A percentile compares a stretch with the other conserved stretches of the same genome.
These are phyloP conservation scores for Pempheris klunzingeri DNA, from an alignment of 2,797 vertebrate species.

Conservation along the genomic window DNA sequence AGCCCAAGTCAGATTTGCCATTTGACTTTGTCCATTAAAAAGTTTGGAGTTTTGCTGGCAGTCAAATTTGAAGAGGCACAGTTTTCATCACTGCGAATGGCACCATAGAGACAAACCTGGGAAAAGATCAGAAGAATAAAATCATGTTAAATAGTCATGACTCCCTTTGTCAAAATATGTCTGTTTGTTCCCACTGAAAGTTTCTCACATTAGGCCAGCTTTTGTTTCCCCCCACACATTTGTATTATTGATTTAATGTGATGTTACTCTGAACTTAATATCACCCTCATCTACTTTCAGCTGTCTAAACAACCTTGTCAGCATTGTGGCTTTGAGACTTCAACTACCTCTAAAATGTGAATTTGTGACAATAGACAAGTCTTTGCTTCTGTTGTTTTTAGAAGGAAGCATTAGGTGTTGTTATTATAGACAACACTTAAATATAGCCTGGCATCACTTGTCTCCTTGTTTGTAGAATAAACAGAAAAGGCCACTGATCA, in stretches of 20 bases:
- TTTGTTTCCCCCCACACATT: conserved; percentile 40
- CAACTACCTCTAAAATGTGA: conserved; percentile 37
- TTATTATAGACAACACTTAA: conserved; percentile 62
- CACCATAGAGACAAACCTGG: conserved; percentile 46
- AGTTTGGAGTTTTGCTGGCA: conserved; percentile 57
- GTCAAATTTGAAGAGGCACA: conserved; percentile 52
- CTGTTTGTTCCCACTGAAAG: conserved; percentile 31
- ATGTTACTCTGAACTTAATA: conserved; percentile 61
- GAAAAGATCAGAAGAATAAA: conserved; percentile 59
- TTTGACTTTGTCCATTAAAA: conserved; percentile 50
- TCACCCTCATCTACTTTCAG: conserved; percentile 59
- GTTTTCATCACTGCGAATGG: conserved; percentile 56
- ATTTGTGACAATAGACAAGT: conserved; percentile 44
- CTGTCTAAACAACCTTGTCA: conserved; percentile 51
- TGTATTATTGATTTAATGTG: conserved; percentile 63
- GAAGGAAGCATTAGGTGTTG: conserved; percentile 15
- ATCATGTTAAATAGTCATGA: conserved; percentile 58
- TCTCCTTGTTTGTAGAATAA: conserved; percentile 51
- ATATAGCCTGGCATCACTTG: conserved; percentile 62
- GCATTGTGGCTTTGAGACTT: conserved; percentile 23
- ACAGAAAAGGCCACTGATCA: conserved; percentile 48
- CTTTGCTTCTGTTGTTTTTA: conserved; percentile 38
- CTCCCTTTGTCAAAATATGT: conserved; percentile 59
- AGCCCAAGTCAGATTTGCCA: conserved; percentile 36
- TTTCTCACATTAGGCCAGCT: conserved; percentile 36